Base-by-base conservation (phyloP, 2,113 vertebrate genomes). In the Hemicordylus capensis region DNA sequence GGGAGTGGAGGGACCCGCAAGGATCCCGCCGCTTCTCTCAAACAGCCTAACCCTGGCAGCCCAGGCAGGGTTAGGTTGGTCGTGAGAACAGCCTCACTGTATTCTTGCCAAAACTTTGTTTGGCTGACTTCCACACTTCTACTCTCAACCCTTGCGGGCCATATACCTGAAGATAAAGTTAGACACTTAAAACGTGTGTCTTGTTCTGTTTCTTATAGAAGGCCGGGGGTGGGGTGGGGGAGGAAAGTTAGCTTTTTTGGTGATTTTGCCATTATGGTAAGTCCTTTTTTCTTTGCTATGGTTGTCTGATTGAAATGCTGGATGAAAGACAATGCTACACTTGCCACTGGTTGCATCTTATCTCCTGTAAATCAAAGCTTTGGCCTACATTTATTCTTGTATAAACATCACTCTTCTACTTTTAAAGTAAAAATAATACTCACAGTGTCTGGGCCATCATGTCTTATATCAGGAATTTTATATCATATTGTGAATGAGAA, bases 261-360 rank as follows among this genome's bases (percentile, higher is more conserved):
- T 1, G n/a, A 78, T 70, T 26, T 14, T 19, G 3, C 2, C 37
- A 58, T 70, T 20, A 67, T 42, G 24, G 20, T 54, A 39, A 56
- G 14, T 17, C 37, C 34, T 20, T 44, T 15, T 59, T 42, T 15
- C 5, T 6, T 66, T 3, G 0, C 6, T 39, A 0, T 28, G 1
- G 66, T 87, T 72, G 24, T 42, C 19, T 82, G 26, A 2, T 0
- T 0, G 1, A 1, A 37, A 3, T 1, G 14, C 0, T 0, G 77
- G 72, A 79, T 84, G 22, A 19, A 17, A 61, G 22, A 1, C 72
- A 56, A 51, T n/a, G 26, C 46, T 34, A 28, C 4, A 12, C 2
- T 46, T 51, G 11, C 26, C 75, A 66, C 42, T 72, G 58, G 85
- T 44, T 37, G 64, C 6, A 73, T 20, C 80, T 61, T 74, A 61